A percentile compares a stretch with the other conserved stretches of the same genome.
Evolutionary conservation across 1,140 invertebrate species (phyloP).

Genomic region (Lepidotrigona ventralis): DNA sequence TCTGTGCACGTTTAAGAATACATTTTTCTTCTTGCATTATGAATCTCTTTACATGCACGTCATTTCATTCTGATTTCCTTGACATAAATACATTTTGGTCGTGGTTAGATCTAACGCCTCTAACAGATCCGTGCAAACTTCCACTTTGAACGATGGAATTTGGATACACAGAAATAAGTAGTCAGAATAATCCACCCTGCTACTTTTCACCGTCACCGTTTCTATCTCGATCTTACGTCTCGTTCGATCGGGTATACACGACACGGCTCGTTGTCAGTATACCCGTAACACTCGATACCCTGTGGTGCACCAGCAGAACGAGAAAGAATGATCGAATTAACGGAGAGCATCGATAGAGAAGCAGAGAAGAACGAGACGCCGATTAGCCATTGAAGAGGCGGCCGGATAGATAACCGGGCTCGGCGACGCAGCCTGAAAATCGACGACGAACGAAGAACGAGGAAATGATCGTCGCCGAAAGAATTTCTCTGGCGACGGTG

Average conservation of each 20-base stretch:
- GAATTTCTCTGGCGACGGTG: constrained; percentile 52
- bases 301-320: neutral
- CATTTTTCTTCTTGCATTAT: too few relatives aligned
- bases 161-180: too few relatives aligned
- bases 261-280: neutral
- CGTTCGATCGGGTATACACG: neutral
- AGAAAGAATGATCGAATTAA: constrained; percentile 65
- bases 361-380: constrained; percentile 52
- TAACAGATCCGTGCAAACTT: neutral
- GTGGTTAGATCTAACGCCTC: neutral
- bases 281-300: neutral
- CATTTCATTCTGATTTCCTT: too few relatives aligned
- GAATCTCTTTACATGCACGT: too few relatives aligned
- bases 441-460: constrained; percentile 43
- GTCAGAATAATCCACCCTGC: too few relatives aligned
- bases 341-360: constrained; percentile 65
- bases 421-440: constrained; percentile 36
- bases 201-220: neutral
- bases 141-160: neutral
- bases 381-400: constrained; percentile 58
- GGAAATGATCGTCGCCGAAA: constrained; percentile 59
- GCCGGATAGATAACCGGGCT: constrained; percentile 44
- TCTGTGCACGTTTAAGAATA: neutral
- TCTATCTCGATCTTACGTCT: neutral
- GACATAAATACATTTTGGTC: too few relatives aligned